These are phyloP conservation scores for Agrypnia vestita DNA, from an alignment of 1,140 invertebrate species.

Conservation along the genomic window DNA sequence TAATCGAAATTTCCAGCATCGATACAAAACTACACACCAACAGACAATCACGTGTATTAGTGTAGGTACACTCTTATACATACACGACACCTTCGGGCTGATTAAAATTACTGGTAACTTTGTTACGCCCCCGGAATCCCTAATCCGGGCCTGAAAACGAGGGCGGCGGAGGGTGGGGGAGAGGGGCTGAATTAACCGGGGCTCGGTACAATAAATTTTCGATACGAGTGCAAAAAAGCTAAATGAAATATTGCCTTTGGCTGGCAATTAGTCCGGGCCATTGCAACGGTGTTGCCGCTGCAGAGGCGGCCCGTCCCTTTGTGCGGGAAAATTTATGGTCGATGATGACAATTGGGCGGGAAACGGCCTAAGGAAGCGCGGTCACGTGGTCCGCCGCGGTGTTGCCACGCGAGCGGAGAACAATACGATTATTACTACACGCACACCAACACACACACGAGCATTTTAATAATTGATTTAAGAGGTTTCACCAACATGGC, in stretches of 20 bases:
- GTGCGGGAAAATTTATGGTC: slow-evolving; percentile 1
- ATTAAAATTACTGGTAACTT: not conserved
- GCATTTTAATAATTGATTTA: too few relatives aligned
- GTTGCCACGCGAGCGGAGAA: too few relatives aligned
- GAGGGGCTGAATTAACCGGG: not conserved
- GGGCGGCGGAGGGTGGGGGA: not conserved
- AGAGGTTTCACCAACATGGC: too few relatives aligned
- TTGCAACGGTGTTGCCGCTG: slow-evolving; percentile 19
- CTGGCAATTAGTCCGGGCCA: slow-evolving; percentile 31
- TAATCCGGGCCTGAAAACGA: not conserved
- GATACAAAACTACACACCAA: too few relatives aligned
- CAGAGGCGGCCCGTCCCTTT: not conserved
- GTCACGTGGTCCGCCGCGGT: too few relatives aligned
- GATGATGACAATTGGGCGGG: slow-evolving; percentile 11
- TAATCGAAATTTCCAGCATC: too few relatives aligned
- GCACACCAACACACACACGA: too few relatives aligned
- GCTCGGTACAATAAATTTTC: slow-evolving; percentile 11
- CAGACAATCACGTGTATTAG: too few relatives aligned
- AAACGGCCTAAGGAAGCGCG: not conserved
- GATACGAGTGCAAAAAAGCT: slow-evolving; percentile 33
- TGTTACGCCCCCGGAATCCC: not conserved
- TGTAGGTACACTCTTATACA: too few relatives aligned
- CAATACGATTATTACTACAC: too few relatives aligned
- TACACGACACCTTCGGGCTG: too few relatives aligned
- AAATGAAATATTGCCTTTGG: slow-evolving; percentile 36